Evolutionary conservation across 2,888 invertebrate genomes (phyloP).

Genomic region (Phengaris arion): DNA sequence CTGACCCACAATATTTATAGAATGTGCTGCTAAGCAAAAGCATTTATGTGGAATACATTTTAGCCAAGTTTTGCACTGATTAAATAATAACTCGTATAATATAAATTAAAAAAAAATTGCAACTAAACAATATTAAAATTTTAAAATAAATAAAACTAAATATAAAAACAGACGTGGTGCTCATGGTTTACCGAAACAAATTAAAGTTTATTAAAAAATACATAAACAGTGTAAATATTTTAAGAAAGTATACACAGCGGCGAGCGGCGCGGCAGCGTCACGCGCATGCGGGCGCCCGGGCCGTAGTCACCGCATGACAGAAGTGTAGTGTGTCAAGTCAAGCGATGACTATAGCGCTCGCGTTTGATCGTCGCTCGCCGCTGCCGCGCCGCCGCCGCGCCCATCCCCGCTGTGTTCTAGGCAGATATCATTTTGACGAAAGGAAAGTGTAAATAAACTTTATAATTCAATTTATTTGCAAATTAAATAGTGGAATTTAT

Average conservation of each 20-base stretch:
- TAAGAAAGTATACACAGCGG: background rate
- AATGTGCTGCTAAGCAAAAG: slow-evolving; percentile 13
- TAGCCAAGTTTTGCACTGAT: slow-evolving; percentile 25
- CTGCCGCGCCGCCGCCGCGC: too few relatives aligned
- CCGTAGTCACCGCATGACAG: too few relatives aligned
- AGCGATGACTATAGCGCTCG: too few relatives aligned
- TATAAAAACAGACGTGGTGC: slow-evolving; percentile 37
- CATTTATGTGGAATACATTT: background rate
- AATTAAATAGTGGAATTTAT: background rate
- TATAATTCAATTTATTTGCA: background rate
- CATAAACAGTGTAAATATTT: too few relatives aligned
- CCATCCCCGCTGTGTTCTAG: too few relatives aligned
- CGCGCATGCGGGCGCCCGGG: too few relatives aligned
- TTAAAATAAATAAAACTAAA: slow-evolving; percentile 37
- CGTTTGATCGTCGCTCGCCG: too few relatives aligned
- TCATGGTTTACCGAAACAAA: slow-evolving; percentile 34
- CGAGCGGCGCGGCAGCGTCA: too few relatives aligned
- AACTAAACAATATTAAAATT: slow-evolving; percentile 38
- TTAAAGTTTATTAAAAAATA: background rate
- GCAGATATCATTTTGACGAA: background rate
- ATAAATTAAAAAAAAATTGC: slow-evolving; percentile 32
- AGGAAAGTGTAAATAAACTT: slow-evolving; percentile 8
- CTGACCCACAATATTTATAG: background rate
- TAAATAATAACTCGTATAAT: slow-evolving; percentile 26
- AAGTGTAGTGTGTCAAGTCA: too few relatives aligned